Base-by-base conservation (phyloP, 2,797 vertebrate species). In the Orestias chungarensis region DNA sequence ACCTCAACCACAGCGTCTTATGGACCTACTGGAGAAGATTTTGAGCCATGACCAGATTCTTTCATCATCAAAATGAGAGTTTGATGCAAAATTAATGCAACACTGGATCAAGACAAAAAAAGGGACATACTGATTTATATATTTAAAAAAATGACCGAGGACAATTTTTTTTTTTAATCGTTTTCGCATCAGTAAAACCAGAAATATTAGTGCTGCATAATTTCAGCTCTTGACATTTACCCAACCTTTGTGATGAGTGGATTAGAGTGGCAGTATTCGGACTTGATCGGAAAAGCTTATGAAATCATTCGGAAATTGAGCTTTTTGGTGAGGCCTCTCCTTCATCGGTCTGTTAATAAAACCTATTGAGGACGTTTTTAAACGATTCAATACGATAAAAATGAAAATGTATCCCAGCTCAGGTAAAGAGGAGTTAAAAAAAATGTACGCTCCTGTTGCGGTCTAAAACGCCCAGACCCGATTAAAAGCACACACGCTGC, bases 401-500 rank as follows among this genome's bases (percentile, higher is more conserved):
- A 7, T 17, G 55, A 9, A 59, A 33, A 1, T 35, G 7, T 20
- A 15, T 20, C 57, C n/a, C 18, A 61, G 23, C 29, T 61, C 57
- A 12, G 20, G 33, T 38, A 61, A 52, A 10, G 9, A 52, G 25
- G 3, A 52, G 49, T 20, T 9, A 57, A 57, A 57, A 57, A 17
- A 57, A 6, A 14, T 27, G 14, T 54, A 29, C 6, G 7, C 6
- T 27, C 7, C 4, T 54, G 12, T 50, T 50, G n/a, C 49, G n/a
- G n/a, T 3, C 49, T 38, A 38, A 62, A n/a, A 23, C 35, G 25
- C 23, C 59, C 49, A 50, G 49, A 50, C 49, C 49, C 59, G 40
- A 25, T 62, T n/a, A n/a, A 62, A 62, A 18, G 23, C 59, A n/a
- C 59, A 29, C 67, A 70, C 65, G 67, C 73, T 82, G 76, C 82